phyloP scores from a whole-genome alignment of 2,888 invertebrate species.

The Hypolimnas misippus region DNA sequence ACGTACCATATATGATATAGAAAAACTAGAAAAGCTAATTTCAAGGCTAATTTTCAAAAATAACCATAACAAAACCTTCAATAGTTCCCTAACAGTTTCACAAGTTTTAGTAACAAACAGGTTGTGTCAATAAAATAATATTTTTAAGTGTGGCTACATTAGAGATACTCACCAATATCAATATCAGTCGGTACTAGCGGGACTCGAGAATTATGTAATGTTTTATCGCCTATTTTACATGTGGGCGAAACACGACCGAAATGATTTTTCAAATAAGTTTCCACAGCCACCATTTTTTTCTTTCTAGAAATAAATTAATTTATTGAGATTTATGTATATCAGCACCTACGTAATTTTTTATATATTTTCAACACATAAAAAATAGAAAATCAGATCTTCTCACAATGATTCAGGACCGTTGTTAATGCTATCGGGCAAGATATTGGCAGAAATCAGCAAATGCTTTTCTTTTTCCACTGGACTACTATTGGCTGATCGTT shows the following conservation, averaged over 20 bases:
- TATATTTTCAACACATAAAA: no score
- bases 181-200: conserved; percentile 62
- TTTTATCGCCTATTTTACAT: conserved; percentile 39
- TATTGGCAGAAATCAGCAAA: conserved; percentile 39
- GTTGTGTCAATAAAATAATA: neutral
- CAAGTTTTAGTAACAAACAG: neutral
- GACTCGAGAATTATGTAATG: conserved; percentile 52
- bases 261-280: conserved; percentile 63
- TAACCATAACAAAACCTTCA: no score
- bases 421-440: conserved; percentile 40
- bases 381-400: conserved; percentile 36
- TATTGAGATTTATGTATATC: neutral
- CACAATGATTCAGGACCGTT: conserved; percentile 53
- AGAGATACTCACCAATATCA: conserved; percentile 52
- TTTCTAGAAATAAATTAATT: conserved; percentile 45
- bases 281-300: conserved; percentile 64
- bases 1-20: no score
- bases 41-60: no score
- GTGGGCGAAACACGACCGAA: conserved; percentile 48
- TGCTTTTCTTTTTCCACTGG: conserved; percentile 45
- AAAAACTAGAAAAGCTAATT: no score
- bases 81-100: neutral
- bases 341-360: neutral
- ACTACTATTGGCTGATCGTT: conserved; percentile 53
- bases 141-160: neutral